Evolutionary conservation across 2,888 invertebrate genomes (phyloP).

Genomic region (Chelonus formosanus): DNA sequence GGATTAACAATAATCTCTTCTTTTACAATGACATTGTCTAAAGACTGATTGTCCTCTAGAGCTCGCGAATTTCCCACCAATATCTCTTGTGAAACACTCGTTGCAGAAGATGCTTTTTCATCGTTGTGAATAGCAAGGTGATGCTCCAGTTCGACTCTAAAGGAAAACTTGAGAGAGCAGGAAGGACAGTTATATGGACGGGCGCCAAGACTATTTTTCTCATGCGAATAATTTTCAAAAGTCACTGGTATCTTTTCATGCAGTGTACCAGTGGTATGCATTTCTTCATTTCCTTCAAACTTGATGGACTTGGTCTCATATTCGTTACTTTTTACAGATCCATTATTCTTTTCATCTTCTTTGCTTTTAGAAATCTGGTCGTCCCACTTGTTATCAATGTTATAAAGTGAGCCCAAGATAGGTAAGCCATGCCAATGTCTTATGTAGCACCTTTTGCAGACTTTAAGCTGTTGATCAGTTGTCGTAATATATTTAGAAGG

Average conservation of each 20-base stretch:
- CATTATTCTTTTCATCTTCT: conserved; percentile 22
- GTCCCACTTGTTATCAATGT: conserved; percentile 41
- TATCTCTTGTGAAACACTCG: conserved; percentile 30
- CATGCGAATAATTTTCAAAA: conserved; percentile 78
- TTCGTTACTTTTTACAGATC: neutral
- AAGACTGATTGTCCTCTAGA: conserved; percentile 21
- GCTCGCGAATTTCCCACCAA: conserved; percentile 28
- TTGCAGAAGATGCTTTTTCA: conserved; percentile 32
- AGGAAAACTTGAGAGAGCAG: conserved; percentile 88
- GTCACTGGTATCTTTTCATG: conserved; percentile 8
- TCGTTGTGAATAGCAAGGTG: conserved; percentile 67
- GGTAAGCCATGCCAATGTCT: conserved; percentile 60
- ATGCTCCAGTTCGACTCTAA: conserved; percentile 90
- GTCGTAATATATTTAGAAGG: conserved; percentile 52
- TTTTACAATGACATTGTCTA: conserved; percentile 47
- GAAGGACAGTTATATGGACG: conserved; percentile 86
- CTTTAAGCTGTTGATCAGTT: conserved; percentile 65
- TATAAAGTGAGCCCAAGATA: conserved; percentile 53
- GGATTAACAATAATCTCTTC: conserved; percentile 47
- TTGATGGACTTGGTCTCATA: conserved; percentile 9
- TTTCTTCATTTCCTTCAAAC: conserved; percentile 62
- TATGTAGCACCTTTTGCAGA: conserved; percentile 81
- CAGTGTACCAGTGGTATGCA: conserved; percentile 61
- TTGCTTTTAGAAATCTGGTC: conserved; percentile 16
- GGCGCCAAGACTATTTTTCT: conserved; percentile 80